Evolutionary conservation across 2,888 invertebrate species (phyloP).

Genomic region (Cataglyphis livida): DNA sequence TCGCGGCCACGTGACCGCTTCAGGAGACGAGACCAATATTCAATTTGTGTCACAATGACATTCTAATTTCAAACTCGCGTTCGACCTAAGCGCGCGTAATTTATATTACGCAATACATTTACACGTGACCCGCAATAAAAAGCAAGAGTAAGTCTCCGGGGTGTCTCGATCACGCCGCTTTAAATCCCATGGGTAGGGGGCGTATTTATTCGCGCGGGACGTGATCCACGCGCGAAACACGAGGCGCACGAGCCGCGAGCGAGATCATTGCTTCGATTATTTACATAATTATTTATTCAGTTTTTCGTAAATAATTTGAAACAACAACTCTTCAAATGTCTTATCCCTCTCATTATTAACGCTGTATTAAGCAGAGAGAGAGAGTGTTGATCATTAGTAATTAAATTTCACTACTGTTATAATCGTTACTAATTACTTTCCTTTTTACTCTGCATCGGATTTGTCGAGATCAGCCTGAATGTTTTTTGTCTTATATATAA

Average conservation of each 20-base stretch:
- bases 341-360: neutral
- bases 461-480: neutral
- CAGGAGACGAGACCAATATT: neutral
- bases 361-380: too few species aligned
- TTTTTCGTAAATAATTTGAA: neutral
- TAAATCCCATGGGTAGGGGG: constrained; percentile 76
- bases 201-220: constrained; percentile 61
- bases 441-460: neutral
- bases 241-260: constrained; percentile 4
- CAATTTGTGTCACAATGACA: neutral
- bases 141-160: neutral
- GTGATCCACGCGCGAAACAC: constrained; percentile 20
- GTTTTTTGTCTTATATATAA: neutral
- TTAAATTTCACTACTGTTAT: neutral
- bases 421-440: neutral
- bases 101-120: neutral
- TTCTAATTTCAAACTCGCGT: neutral
- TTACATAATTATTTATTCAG: neutral
- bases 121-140: neutral
- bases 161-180: neutral
- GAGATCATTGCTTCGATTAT: neutral
- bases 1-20: neutral
- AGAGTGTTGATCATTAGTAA: neutral
- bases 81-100: neutral
- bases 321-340: neutral